Base-by-base conservation (phyloP, 2,797 vertebrate species). In the Lemur catta region DNA sequence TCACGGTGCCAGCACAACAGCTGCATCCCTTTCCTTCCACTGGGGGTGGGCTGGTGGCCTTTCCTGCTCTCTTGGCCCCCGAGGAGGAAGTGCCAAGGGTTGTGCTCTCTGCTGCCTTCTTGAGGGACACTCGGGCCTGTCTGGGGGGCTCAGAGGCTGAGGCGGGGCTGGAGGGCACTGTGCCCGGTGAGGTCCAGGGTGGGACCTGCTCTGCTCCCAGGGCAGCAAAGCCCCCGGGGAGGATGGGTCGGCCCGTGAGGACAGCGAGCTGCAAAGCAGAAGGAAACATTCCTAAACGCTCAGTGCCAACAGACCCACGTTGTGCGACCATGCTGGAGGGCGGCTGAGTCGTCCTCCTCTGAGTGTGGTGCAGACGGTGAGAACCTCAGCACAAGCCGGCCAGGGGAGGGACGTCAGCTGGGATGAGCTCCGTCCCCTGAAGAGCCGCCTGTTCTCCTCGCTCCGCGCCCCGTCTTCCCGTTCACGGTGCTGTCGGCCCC, bases 1-100 rank as follows among this genome's bases (percentile, higher is more conserved):
- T 12, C 43, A 2, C 12, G 1, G n/a, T 0, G 1, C 75, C n/a
- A 14, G 4, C 52, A 2, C 2, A 1, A 2, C 2, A 48, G 11
- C 48, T 48, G 2, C 48, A 48, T 48, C 48, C 12, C 2, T 48
- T 48, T 48, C 48, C 48, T 48, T 48, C 11, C 48, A 14, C 13
- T 14, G 13, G 48, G 46, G 11, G 2, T 48, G 11, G 13, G 48
- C 11, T 3, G 48, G 48, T 48, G 48, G 48, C 48, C 48, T 14
- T 15, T 30, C 28, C 30, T 13, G 35, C 5, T 2, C 41, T 76
- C 33, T n/a, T 7, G 48, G 46, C 26, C 11, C 30, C 33, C 5
- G 20, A 55, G 18, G 30, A 69, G 61, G 52, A 50, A 2, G 7
- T 10, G 8, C 48, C 41, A 2, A 2, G 6, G 38, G 7, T 2